Base-by-base conservation (phyloP, 2,113 vertebrate species). In the Rhodinocichla rosea region DNA sequence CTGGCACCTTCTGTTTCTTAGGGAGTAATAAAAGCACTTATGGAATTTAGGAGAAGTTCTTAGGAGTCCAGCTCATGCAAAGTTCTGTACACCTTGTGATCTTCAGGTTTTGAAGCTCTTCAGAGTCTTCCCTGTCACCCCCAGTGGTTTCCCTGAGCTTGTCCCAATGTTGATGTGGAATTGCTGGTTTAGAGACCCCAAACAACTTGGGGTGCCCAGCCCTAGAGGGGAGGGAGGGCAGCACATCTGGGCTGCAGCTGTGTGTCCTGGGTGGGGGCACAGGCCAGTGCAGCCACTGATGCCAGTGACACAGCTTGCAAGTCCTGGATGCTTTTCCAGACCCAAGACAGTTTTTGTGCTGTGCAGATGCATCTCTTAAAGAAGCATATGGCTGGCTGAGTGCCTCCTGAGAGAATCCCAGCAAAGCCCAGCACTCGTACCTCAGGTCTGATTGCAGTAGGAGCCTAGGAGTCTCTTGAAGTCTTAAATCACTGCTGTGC, bases 141-240 rank as follows among this genome's bases (percentile, higher is more conserved):
- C 13, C 37, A 28, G 32, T 10, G 7, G 44, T 69, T 83, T 30
- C 40, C 64, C 37, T 32, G 77, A 82, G 62, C 35, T 85, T 21
- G 9, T 63, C 70, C 11, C 10, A 42, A 0, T 22, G 40, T 0
- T 0, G 1, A 0, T 8, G 24, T 63, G 70, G 63, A 68, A 33
- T 37, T 55, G 24, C 57, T 79, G 67, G 9, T 47, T 45, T 56
- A 42, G 73, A 49, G 28, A 53, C 37, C n/a, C n/a, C 40, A 14
- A 19, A 40, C 22, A 33, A 1, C 33, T 44, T 3, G 2, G 42
- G 16, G 19, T 50, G 37, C 42, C 39, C 23, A 26, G 71, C 12
- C 39, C 55, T 4, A 3, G 62, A 62, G 45, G 21, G 18, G 39
- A 55, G 17, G 44, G 27, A 80, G 49, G 27, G 67, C 53, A 63